Evolutionary conservation across 1,140 invertebrate genomes (phyloP), one percentile per base, ranked within the genome.

Genomic region (Drosophila saltans): DNA sequence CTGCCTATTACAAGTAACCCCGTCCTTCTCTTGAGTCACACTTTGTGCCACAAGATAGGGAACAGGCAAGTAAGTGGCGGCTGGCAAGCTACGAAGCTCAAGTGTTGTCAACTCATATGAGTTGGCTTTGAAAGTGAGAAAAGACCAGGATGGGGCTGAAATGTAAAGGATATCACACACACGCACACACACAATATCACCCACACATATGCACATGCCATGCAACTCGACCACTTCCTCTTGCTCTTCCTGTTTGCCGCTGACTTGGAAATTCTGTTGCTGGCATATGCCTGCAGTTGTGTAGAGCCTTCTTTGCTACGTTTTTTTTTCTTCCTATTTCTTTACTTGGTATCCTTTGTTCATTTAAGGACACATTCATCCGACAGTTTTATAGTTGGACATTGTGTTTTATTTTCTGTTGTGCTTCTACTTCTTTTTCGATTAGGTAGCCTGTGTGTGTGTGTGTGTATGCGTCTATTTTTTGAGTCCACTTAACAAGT

Each of bases 201-300:
- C n/a, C 57, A 62, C 56, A 43, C 45, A 39, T 11, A 10, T 36
- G 52, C 64, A 26, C 21, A 30, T 45, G 30, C 33, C 75, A 68
- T 75, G 65, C 55, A 59, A 67, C 58, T 76, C 59, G 73, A 69
- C 67, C 59, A 60, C 67, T 43, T 63, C 76, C 75, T 75, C 64
- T 5, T 36, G 3, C 33, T 36, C 1, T 36, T 36, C 33, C 39
- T 69, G 69, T 66, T 73, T 64, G 73, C 40, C 60, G 30, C 30
- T 61, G 60, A 62, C 64, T 67, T 73, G 70, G 43, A 52, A 26
- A 16, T 68, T 28, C 30, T 58, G 40, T 75, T 40, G 58, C 16
- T 33, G 71, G 58, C 72, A 75, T 75, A 75, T 76, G 74, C 67
- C 68, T 77, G 74, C 75, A 77, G 60, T 30, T 71, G 60, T 71